A percentile compares a stretch with the other conserved stretches of the same genome.
Conservation (phyloP, 2,113 vertebrate genomes). For the Psittacula cyanocephala region DNA sequence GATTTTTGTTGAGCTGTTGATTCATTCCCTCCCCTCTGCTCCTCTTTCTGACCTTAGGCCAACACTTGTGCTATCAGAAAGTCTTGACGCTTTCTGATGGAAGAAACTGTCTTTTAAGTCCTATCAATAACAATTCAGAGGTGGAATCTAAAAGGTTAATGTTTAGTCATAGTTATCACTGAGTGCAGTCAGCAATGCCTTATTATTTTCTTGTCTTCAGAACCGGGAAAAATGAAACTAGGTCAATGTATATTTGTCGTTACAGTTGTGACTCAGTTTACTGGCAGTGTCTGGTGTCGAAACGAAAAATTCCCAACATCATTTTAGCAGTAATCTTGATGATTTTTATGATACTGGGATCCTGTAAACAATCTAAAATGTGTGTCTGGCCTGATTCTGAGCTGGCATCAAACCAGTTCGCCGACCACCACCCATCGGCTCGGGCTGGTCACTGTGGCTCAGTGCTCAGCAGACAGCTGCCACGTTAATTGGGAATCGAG, state of each 20-base stretch:
- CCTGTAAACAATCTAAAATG: conserved; percentile 1
- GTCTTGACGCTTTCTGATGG: neutral
- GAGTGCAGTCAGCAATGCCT: conserved; percentile 24
- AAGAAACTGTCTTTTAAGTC: neutral
- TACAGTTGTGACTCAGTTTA: conserved; percentile 61
- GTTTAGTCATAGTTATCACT: conserved; percentile 52
- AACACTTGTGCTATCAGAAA: neutral
- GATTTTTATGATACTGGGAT: neutral
- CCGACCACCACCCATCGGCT: neutral
- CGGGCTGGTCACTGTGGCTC: neutral
- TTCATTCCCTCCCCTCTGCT: conserved; percentile 2
- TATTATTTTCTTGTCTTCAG: conserved; percentile 36
- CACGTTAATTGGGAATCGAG: neutral
- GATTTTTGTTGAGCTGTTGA: conserved; percentile 34
- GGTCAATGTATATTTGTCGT: conserved; percentile 48
- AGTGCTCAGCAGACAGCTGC: conserved; percentile 37
- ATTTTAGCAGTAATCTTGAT: neutral
- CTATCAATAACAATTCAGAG: neutral
- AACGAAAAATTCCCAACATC: conserved; percentile 15
- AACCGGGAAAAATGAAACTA: conserved; percentile 54
- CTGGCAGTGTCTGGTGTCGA: conserved; percentile 9
- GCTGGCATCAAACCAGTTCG: neutral
- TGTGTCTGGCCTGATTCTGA: neutral
- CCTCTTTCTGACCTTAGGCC: neutral
- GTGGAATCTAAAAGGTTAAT: conserved; percentile 47